Conservation (phyloP, 2,113 vertebrate genomes). For the Alexandromys fortis region DNA sequence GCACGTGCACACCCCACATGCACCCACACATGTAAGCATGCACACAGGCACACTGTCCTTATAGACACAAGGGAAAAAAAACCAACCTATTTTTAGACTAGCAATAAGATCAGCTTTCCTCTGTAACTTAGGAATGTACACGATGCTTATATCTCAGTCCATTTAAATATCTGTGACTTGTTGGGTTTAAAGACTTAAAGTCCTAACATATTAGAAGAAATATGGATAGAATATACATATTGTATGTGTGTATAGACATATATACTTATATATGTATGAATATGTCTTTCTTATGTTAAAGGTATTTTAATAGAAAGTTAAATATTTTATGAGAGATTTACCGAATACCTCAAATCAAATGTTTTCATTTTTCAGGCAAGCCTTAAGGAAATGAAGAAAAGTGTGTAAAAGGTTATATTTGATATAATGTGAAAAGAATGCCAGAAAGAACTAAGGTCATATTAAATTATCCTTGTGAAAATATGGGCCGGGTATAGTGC, state of each 20-base stretch:
- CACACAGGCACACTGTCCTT: not conserved
- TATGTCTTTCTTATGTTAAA: not conserved
- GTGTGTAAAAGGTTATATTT: not conserved
- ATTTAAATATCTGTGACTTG: constrained; percentile 11
- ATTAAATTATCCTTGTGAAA: not conserved
- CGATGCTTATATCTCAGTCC: not conserved
- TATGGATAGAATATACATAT: not conserved
- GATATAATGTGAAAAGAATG: not conserved
- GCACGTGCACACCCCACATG: not conserved
- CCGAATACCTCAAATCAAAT: not conserved
- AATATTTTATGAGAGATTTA: not conserved
- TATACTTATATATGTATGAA: not conserved
- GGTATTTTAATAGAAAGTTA: constrained; percentile 36
- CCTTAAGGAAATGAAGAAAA: constrained; percentile 21
- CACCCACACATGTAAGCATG: not conserved
- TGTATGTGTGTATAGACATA: not conserved
- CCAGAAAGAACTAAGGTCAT: not conserved
- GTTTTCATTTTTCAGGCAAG: constrained; percentile 19
- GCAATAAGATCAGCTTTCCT: not conserved
- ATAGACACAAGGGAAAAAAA: not conserved
- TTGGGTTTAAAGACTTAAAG: not conserved
- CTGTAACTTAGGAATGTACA: not conserved
- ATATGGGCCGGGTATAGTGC: not conserved
- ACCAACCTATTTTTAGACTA: not conserved
- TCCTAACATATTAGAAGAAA: not conserved